phyloP scores from a whole-genome alignment of 2,113 vertebrate species.

The Ovis aries region DNA sequence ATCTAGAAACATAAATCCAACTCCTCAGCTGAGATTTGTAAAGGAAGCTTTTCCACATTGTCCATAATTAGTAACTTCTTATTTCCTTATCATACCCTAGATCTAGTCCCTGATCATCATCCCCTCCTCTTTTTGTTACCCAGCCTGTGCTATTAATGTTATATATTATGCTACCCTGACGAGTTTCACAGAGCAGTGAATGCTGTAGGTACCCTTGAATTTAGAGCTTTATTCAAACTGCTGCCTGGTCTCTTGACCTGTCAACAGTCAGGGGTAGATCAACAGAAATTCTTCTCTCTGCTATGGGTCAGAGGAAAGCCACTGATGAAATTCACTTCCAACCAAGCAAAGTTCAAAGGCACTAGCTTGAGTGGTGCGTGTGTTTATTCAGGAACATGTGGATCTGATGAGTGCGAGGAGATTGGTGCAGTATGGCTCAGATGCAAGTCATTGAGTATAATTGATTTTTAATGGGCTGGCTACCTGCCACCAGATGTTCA shows the following conservation, averaged over 20 bases:
- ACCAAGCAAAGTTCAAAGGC: slow-evolving; percentile 49
- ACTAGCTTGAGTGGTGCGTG: slow-evolving; percentile 33
- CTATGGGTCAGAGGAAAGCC: slow-evolving; percentile 28
- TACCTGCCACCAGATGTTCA: slow-evolving; percentile 70
- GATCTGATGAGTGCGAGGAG: slow-evolving; percentile 52
- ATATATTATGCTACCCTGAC: neutral
- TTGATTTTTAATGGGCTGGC: slow-evolving; percentile 68
- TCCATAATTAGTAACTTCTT: neutral
- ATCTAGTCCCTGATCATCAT: neutral
- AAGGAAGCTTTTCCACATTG: neutral
- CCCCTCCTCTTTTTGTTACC: neutral
- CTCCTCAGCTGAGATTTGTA: neutral
- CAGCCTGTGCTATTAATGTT: neutral
- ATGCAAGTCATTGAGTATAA: slow-evolving; percentile 59
- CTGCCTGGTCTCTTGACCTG: slow-evolving; percentile 4
- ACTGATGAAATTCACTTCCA: slow-evolving; percentile 47
- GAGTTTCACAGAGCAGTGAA: neutral
- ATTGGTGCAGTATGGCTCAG: slow-evolving; percentile 56
- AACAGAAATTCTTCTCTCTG: slow-evolving; percentile 39
- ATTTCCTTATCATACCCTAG: neutral
- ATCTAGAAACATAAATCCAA: neutral
- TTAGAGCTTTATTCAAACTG: neutral
- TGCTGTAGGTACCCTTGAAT: neutral
- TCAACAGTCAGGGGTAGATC: neutral
- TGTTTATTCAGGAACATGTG: slow-evolving; percentile 68